These are phyloP conservation scores for western clawed frog (Xenopus tropicalis) DNA, from an alignment of 2,113 vertebrate genomes.

Conservation along the genomic window DNA sequence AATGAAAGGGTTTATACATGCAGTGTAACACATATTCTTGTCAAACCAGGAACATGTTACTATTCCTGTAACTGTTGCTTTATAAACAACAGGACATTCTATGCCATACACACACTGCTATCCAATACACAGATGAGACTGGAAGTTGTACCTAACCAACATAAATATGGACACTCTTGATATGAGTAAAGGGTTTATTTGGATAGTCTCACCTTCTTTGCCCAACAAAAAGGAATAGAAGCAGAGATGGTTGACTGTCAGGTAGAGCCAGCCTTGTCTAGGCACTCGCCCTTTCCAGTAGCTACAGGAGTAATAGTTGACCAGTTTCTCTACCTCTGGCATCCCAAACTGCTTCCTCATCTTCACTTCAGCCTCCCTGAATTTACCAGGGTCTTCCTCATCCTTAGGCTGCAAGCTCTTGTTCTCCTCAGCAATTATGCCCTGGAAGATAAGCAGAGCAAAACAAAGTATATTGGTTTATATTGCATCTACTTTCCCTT, in stretches of 20 bases:
- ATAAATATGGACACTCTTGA: background rate
- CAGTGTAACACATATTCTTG: no score
- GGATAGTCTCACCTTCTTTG: constrained; percentile 82
- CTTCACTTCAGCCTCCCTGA: constrained; percentile 92
- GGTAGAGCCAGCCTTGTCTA: constrained; percentile 94
- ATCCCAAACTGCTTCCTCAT: constrained; percentile 94
- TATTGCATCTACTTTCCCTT: no score
- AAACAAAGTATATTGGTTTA: no score
- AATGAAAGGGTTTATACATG: no score
- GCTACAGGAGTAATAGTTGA: constrained; percentile 98
- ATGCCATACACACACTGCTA: no score
- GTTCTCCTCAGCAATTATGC: constrained; percentile 95
- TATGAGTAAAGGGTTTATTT: background rate
- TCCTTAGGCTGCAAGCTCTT: constrained; percentile 77
- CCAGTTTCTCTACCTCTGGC: constrained; percentile 94
- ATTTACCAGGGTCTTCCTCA: constrained; percentile 91
- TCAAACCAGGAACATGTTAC: no score
- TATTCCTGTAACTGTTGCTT: no score
- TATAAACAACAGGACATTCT: no score
- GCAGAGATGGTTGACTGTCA: constrained; percentile 93
- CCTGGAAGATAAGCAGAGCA: constrained; percentile 60
- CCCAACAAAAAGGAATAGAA: constrained; percentile 97
- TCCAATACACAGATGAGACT: no score
- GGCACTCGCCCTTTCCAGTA: constrained; percentile 96
- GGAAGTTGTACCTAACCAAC: no score